Conservation (phyloP, 2,113 vertebrate genomes). For the Leptosomus discolor region DNA sequence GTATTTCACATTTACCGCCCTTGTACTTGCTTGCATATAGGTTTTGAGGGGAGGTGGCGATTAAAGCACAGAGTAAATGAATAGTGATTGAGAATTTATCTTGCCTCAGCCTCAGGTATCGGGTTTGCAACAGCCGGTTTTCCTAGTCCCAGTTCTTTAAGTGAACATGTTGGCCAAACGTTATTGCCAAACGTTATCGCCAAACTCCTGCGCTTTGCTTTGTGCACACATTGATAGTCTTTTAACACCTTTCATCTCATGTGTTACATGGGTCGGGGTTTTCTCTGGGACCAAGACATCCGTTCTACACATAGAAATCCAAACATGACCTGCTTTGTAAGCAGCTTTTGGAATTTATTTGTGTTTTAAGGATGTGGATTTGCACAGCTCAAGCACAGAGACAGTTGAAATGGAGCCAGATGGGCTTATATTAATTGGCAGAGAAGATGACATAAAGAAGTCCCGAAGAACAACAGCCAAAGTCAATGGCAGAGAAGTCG, state of each 20-base stretch:
- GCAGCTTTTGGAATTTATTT: not conserved
- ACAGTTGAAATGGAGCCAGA: not conserved
- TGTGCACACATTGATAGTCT: rapidly evolving
- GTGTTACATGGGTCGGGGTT: no score
- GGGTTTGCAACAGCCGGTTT: not conserved
- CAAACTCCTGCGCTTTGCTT: not conserved
- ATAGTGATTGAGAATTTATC: slow-evolving; percentile 9
- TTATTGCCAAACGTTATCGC: not conserved
- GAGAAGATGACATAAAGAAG: slow-evolving; percentile 82
- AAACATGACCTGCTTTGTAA: not conserved
- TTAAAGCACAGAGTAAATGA: not conserved
- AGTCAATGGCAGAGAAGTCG: slow-evolving; percentile 81
- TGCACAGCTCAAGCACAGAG: not conserved
- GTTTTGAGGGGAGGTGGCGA: not conserved
- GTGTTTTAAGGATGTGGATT: slow-evolving; percentile 47
- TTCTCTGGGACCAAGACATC: not conserved
- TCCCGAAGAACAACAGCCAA: slow-evolving; percentile 73
- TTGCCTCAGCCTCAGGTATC: not conserved
- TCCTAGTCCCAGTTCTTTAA: not conserved
- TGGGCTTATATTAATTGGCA: slow-evolving; percentile 75
- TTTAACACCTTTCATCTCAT: not conserved
- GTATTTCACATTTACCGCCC: not conserved
- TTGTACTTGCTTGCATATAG: not conserved
- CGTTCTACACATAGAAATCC: not conserved
- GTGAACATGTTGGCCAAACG: rapidly evolving